Conservation (phyloP, 1,140 invertebrate genomes). For the Drosophila ananassae region DNA sequence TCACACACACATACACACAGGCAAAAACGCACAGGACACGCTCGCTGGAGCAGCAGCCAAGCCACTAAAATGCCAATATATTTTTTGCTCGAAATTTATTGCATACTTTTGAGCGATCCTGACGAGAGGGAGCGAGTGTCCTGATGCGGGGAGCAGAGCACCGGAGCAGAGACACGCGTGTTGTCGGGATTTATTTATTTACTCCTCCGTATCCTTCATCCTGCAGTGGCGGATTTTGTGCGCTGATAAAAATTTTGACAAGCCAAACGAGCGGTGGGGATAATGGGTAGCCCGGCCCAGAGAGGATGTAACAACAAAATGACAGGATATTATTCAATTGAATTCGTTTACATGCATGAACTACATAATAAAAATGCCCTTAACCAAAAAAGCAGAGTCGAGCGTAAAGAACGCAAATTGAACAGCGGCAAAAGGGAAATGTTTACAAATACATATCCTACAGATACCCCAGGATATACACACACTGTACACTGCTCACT, state of each 20-base stretch:
- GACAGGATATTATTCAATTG: constrained; percentile 83
- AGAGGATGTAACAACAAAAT: constrained; percentile 68
- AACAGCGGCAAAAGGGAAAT: constrained; percentile 56
- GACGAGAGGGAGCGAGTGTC: background rate
- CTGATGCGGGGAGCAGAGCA: constrained; percentile 10
- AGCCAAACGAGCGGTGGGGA: constrained; percentile 45
- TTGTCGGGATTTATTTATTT: constrained; percentile 76
- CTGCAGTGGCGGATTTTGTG: constrained; percentile 63
- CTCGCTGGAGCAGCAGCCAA: constrained; percentile 14
- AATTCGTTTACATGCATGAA: constrained; percentile 82
- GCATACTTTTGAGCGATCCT: constrained; percentile 58
- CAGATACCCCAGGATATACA: constrained; percentile 2
- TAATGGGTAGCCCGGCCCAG: constrained; percentile 29
- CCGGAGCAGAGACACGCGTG: constrained; percentile 41
- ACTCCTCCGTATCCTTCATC: constrained; percentile 56
- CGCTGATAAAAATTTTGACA: constrained; percentile 78
- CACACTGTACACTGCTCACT: no score
- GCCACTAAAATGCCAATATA: constrained; percentile 81
- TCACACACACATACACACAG: background rate
- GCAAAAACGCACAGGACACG: background rate
- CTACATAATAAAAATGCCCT: constrained; percentile 77
- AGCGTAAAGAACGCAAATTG: constrained; percentile 55
- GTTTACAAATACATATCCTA: constrained; percentile 18
- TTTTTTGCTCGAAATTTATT: constrained; percentile 71
- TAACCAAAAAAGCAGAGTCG: constrained; percentile 45